A percentile compares a stretch with the other conserved stretches of the same genome.
These are phyloP conservation scores for Clupea harengus DNA, from an alignment of 2,113 vertebrate species.

Conservation along the genomic window DNA sequence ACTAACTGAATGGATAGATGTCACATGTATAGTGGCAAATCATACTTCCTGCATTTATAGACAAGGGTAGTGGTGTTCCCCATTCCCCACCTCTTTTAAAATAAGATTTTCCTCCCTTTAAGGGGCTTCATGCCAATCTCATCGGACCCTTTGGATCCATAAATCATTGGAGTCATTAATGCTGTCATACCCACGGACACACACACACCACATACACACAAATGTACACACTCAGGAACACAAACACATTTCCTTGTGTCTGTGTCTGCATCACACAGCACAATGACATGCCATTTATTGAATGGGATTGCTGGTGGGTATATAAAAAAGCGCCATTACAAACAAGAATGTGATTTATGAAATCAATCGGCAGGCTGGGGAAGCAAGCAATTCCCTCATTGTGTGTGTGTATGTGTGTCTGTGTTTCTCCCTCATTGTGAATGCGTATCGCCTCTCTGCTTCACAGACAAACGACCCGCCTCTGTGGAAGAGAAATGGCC, in stretches of 20 bases:
- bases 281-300: slow-evolving; percentile 53
- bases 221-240: neutral
- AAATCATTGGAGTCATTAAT: slow-evolving; percentile 10
- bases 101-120: neutral
- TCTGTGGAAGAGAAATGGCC: slow-evolving; percentile 65
- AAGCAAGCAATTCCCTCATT: slow-evolving; percentile 59
- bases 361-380: slow-evolving; percentile 68
- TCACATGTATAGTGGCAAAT: too few species aligned
- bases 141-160: neutral
- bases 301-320: slow-evolving; percentile 50
- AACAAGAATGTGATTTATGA: slow-evolving; percentile 81
- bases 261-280: slow-evolving; percentile 50
- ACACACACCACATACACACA: neutral
- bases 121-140: neutral
- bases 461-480: slow-evolving; percentile 68
- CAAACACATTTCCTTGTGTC: slow-evolving; percentile 38
- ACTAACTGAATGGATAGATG: too few species aligned
- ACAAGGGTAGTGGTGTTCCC: neutral
- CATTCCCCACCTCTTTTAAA: neutral
- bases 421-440: slow-evolving; percentile 64
- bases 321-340: slow-evolving; percentile 68
- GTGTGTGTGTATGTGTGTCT: slow-evolving; percentile 28
- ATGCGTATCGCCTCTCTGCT: slow-evolving; percentile 59
- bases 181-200: neutral
- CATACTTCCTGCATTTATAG: neutral